Evolutionary conservation across 1,140 invertebrate genomes (phyloP).

Genomic region (Drosophila punjabiensis): DNA sequence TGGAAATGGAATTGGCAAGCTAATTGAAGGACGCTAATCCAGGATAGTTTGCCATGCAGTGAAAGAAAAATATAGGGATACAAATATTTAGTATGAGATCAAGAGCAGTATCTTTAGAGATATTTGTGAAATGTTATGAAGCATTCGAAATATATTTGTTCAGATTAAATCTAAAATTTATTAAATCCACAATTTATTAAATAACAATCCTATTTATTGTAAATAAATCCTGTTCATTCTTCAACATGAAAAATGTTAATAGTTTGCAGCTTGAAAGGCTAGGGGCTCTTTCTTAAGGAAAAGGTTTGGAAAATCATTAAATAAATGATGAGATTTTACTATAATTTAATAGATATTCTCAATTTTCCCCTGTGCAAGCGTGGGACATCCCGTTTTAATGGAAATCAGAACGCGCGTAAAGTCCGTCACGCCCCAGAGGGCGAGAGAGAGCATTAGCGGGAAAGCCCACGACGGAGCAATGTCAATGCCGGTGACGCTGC

Average conservation of each 20-base stretch:
- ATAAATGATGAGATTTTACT: not conserved
- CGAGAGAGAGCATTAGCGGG: constrained; percentile 27
- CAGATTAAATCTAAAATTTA: too few species aligned
- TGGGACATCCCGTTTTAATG: constrained; percentile 48
- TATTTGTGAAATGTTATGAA: not conserved
- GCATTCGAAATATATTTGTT: not conserved
- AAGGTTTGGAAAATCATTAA: not conserved
- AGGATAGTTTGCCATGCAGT: constrained; percentile 14
- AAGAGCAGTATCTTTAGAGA: not conserved
- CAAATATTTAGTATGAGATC: too few species aligned
- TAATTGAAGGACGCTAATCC: constrained; percentile 18
- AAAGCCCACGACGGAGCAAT: constrained; percentile 35
- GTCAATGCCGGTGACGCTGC: constrained; percentile 47
- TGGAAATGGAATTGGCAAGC: constrained; percentile 4
- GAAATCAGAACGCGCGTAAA: constrained; percentile 60
- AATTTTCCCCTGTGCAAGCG: constrained; percentile 7
- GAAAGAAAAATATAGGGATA: constrained; percentile 4
- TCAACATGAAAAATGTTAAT: not conserved
- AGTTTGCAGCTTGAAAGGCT: not conserved
- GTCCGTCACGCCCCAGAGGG: constrained; percentile 25
- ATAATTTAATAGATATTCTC: not conserved
- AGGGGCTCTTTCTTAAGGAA: not conserved
- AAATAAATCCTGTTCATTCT: too few species aligned
- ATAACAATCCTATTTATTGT: not conserved
- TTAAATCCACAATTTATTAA: too few species aligned